A percentile compares a stretch with the other conserved stretches of the same genome.
phyloP scores from a whole-genome alignment of 1,140 invertebrate species.

The Megalonaias nervosa region DNA sequence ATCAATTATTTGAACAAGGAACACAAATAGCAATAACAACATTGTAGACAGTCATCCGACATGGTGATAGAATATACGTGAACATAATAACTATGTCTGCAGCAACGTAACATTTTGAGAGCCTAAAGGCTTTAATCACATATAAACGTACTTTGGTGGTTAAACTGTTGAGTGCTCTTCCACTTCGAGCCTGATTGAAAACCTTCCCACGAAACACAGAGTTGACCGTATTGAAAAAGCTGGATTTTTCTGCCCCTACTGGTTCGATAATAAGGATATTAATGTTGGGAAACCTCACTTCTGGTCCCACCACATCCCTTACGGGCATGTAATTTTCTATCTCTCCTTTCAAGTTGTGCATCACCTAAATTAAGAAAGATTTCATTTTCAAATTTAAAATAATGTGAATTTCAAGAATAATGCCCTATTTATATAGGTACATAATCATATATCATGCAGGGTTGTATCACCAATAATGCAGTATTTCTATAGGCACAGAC shows the following conservation, averaged over 20 bases:
- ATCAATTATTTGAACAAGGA: too few relatives aligned
- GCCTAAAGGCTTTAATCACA: too few relatives aligned
- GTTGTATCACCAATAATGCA: background rate
- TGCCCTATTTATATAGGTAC: background rate
- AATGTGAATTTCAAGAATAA: background rate
- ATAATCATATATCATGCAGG: background rate
- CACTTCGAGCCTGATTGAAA: conserved; percentile 24
- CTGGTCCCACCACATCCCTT: background rate
- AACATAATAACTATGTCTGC: too few relatives aligned
- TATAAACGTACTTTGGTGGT: conserved; percentile 33
- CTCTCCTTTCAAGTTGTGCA: conserved; percentile 14
- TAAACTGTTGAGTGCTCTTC: conserved; percentile 30
- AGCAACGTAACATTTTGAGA: too few relatives aligned
- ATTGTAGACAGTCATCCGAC: too few relatives aligned
- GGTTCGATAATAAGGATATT: conserved; percentile 35
- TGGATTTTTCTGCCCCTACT: conserved; percentile 40
- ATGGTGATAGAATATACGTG: too few relatives aligned
- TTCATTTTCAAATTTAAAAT: background rate
- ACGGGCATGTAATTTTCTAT: conserved; percentile 29
- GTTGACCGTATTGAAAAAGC: conserved; percentile 41
- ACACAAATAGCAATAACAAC: too few relatives aligned
- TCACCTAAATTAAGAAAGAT: background rate
- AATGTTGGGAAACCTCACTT: conserved; percentile 4
- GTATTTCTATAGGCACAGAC: too few relatives aligned
- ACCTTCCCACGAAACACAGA: conserved; percentile 35